Evolutionary conservation across 2,888 invertebrate species (phyloP).

Genomic region (Mystacides longicornis): DNA sequence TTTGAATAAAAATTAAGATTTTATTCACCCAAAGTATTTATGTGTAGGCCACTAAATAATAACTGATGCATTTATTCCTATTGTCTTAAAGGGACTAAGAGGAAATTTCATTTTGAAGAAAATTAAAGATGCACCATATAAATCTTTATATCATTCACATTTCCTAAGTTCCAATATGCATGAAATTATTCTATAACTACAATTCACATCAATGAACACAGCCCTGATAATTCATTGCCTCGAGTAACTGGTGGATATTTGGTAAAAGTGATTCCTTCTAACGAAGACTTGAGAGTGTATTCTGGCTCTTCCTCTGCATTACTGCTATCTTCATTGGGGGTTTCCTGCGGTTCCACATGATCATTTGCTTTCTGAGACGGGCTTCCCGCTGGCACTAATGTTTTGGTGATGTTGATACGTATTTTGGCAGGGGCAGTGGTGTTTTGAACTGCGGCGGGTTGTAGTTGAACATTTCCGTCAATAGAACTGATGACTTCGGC

Average conservation of each 20-base stretch:
- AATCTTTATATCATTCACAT: too few species aligned
- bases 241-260: slow-evolving; percentile 63
- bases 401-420: slow-evolving; percentile 76
- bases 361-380: slow-evolving; percentile 32
- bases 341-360: slow-evolving; percentile 43
- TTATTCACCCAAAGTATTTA: too few species aligned
- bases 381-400: slow-evolving; percentile 44
- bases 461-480: slow-evolving; percentile 69
- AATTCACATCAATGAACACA: slow-evolving; percentile 76
- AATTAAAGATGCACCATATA: too few species aligned
- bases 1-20: too few species aligned
- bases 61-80: too few species aligned
- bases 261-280: slow-evolving; percentile 58
- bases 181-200: too few species aligned
- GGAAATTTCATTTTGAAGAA: too few species aligned
- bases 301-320: slow-evolving; percentile 45
- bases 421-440: slow-evolving; percentile 52
- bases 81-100: too few species aligned
- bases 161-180: too few species aligned
- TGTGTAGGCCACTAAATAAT: too few species aligned
- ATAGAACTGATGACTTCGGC: slow-evolving; percentile 57
- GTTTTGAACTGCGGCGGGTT: slow-evolving; percentile 43
- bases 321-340: slow-evolving; percentile 51
- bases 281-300: slow-evolving; percentile 55
- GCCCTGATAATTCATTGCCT: slow-evolving; percentile 75